Base-by-base conservation (phyloP, 2,113 vertebrate species). In the Lophotis ruficrista region DNA sequence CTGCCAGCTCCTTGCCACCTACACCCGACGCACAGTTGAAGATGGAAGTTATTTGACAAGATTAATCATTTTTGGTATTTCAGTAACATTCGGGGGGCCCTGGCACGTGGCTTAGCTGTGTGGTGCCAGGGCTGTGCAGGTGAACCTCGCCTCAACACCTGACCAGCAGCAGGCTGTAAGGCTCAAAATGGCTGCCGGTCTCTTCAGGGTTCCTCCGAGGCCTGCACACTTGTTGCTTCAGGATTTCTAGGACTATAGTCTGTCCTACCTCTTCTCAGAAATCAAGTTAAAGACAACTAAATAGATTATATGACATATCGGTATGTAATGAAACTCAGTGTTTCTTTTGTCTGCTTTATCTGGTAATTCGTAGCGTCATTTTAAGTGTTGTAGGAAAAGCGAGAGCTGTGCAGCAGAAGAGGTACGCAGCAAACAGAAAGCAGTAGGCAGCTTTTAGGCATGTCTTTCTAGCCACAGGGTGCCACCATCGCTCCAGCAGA, bases 401-500 rank as follows among this genome's bases (percentile, higher is more conserved):
- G 1, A 37, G 83, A 48, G 43, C 43, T 58, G n/a, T 28, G 76
- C 58, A 28, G 77, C 23, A 16, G 4, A 30, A 65, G 19, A 33
- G 30, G 48, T 48, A 7, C 2, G 3, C 45, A n/a, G 64, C 53
- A n/a, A 65, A 7, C 16, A 22, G 9, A 17, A 45, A 76, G 83
- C 68, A 23, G 35, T 13, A 60, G 15, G 6, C 35, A 82, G 57
- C 27, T 35, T 21, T 51, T 30, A 65, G 61, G 25, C 24, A 5
- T 14, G 45, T 31, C 45, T n/a, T 82, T 73, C 4, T 78, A 94
- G 73, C 97, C 97, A 97, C 81, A 71, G 95, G 97, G 96, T 97
- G 98, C 96, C 93, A 84, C 93, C 96, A 62, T 96, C 4, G 71
- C 88, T 96, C 94, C 73, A 95, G 95, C 51, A 91, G 81, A 58